Percentiles rank a stretch among this genome's conserved stretches.
Evolutionary conservation across 92 coral and sea anemone species (phyloP).

Genomic region (Phymanthus crucifer): DNA sequence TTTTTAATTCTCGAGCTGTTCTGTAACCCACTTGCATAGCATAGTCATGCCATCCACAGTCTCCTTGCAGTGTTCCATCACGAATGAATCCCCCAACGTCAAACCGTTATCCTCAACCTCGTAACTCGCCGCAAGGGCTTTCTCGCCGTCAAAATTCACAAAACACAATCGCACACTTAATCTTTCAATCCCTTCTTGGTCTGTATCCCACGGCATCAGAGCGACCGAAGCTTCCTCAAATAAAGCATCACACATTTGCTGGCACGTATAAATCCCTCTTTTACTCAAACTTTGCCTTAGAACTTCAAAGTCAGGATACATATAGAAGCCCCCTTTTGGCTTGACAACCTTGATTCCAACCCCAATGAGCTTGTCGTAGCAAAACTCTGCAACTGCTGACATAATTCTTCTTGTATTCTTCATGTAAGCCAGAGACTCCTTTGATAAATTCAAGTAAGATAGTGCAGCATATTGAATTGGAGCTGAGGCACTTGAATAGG

Average conservation of each 20-base stretch:
- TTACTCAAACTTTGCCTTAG: slow-evolving; percentile 43
- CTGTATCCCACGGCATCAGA: slow-evolving; percentile 58
- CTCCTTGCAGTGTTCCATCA: slow-evolving; percentile 38
- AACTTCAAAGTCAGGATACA: slow-evolving; percentile 62
- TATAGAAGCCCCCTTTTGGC: slow-evolving; percentile 62
- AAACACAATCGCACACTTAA: slow-evolving; percentile 55
- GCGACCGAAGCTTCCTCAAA: slow-evolving; percentile 45
- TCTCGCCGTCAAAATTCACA: slow-evolving; percentile 52
- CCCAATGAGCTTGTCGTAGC: slow-evolving; percentile 38
- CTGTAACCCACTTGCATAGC: slow-evolving; percentile 43
- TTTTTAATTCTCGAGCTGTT: not conserved
- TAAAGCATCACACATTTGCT: slow-evolving; percentile 59
- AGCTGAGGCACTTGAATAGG: slow-evolving; percentile 60
- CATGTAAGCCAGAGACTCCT: slow-evolving; percentile 48
- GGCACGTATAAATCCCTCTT: slow-evolving; percentile 51
- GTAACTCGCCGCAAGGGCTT: slow-evolving; percentile 48
- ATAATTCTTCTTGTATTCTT: slow-evolving; percentile 37
- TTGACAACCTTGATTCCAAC: slow-evolving; percentile 55
- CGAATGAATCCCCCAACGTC: slow-evolving; percentile 43
- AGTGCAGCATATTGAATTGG: slow-evolving; percentile 63
- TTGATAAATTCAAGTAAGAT: slow-evolving; percentile 27
- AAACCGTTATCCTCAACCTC: slow-evolving; percentile 18
- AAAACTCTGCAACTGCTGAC: slow-evolving; percentile 46
- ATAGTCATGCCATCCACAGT: slow-evolving; percentile 49
- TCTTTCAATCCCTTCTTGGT: slow-evolving; percentile 34